Evolutionary conservation across 2,888 invertebrate genomes (phyloP), one percentile per base, ranked within the genome.

Genomic region (Poecilobothrus nobilitatus): DNA sequence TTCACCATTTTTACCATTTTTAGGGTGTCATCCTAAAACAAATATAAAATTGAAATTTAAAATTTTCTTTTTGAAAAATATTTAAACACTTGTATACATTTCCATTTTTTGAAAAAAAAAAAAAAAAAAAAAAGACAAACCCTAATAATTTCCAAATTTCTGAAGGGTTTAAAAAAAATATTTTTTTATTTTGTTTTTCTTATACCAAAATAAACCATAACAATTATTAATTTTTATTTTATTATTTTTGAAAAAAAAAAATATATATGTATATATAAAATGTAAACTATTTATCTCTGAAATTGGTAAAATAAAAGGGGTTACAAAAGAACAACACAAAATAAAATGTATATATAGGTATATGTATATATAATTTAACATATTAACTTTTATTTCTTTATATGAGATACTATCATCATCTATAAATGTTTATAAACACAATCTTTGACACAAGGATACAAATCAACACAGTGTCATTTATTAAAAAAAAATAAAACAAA

Each of bases 1-100:
- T 27, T 27, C 27, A 27, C 27, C 27, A 18, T 53, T 53, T 53
- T 18, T 53, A 53, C 7, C 27, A 2, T 4, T 4, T 27, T n/a
- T 53, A 6, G 53, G 53, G 53, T 53, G 53, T 53, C 53, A 53
- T 53, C 53, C 53, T 53, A 53, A 53, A 53, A 53, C 53, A 53
- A 53, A 53, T 18, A 53, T 18, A 53, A 18, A 53, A 27, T 8
- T 9, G 53, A 53, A 53, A n/a, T 18, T 15, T 6, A 53, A 18
- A 53, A 53, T 6, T 41, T 12, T 41, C 15, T 2, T 41, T 9
- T 41, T 12, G 12, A 53, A 15, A 53, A 53, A 53, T 44, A 44
- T 53, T 53, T 53, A 12, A 53, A 53, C 53, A 53, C 53, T 53
- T 53, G 53, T 53, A 44, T 15, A 53, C 41, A 27, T 27, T 27